Conservation (phyloP, 2,888 invertebrate genomes). For the Iselma pallidipennis region DNA sequence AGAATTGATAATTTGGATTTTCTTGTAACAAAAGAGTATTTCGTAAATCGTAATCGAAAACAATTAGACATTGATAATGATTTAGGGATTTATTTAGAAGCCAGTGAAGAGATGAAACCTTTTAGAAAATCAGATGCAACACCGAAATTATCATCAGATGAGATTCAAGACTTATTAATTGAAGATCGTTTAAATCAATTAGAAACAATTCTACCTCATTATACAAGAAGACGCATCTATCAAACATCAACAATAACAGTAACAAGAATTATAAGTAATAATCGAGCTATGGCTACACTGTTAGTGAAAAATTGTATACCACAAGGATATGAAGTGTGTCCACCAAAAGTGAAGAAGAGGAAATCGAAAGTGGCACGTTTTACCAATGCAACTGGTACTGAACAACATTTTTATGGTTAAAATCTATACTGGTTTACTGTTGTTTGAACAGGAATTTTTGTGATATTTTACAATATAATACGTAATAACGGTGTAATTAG, state of each 20-base stretch:
- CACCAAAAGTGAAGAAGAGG: conserved; percentile 36
- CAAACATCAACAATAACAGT: conserved; percentile 52
- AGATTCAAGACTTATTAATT: conserved; percentile 47
- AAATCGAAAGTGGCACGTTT: conserved; percentile 37
- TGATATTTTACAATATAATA: not conserved
- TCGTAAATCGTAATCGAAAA: conserved; percentile 32
- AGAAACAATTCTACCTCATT: conserved; percentile 51
- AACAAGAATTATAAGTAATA: conserved; percentile 48
- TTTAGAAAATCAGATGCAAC: conserved; percentile 35
- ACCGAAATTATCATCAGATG: conserved; percentile 35
- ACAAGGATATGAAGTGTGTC: conserved; percentile 48
- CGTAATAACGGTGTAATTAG: not conserved
- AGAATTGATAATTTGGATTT: conserved; percentile 38
- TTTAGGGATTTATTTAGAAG: conserved; percentile 25
- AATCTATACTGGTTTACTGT: conserved; percentile 9
- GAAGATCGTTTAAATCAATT: conserved; percentile 53
- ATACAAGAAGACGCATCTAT: conserved; percentile 47
- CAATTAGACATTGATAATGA: conserved; percentile 7
- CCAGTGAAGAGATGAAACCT: conserved; percentile 37
- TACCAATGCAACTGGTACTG: conserved; percentile 24
- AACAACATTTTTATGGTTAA: conserved; percentile 31
- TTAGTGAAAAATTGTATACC: conserved; percentile 53
- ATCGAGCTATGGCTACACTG: conserved; percentile 49
- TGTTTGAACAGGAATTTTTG: not conserved
- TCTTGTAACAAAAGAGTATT: conserved; percentile 49